Percentiles rank a stretch among this genome's conserved stretches.
Evolutionary conservation across 1,140 invertebrate genomes (phyloP).

Genomic region (Carcinoscorpius rotundicauda): DNA sequence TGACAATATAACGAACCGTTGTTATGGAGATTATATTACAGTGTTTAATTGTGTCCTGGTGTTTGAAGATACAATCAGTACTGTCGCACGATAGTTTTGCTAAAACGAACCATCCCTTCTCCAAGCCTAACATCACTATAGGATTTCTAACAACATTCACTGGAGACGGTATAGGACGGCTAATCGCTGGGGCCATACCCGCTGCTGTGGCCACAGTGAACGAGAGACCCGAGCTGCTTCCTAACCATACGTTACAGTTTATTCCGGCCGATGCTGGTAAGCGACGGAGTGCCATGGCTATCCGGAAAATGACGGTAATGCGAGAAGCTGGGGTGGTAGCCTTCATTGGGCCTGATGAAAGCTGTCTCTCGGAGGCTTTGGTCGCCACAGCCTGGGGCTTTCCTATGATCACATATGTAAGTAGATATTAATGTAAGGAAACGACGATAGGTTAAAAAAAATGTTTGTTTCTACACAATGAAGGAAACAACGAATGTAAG

Average conservation of each 20-base stretch:
- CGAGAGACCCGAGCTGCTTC: slow-evolving; percentile 50
- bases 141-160: slow-evolving; percentile 11
- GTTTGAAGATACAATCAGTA: too few relatives aligned
- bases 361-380: slow-evolving; percentile 68
- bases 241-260: slow-evolving; percentile 53
- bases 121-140: slow-evolving; percentile 33
- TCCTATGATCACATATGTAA: slow-evolving; percentile 83
- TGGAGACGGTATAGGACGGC: slow-evolving; percentile 34
- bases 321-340: slow-evolving; percentile 56
- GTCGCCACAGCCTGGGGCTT: slow-evolving; percentile 81
- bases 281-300: slow-evolving; percentile 39
- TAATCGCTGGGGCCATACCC: slow-evolving; percentile 60
- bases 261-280: slow-evolving; percentile 49
- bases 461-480: too few relatives aligned
- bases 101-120: too few relatives aligned
- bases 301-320: slow-evolving; percentile 66
- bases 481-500: too few relatives aligned
- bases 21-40: too few relatives aligned
- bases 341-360: slow-evolving; percentile 78
- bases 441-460: too few relatives aligned
- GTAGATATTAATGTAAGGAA: slow-evolving; percentile 32
- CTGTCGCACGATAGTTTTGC: too few relatives aligned
- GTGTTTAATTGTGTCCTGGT: too few relatives aligned
- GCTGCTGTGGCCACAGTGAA: slow-evolving; percentile 62
- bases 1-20: too few relatives aligned